Conservation (phyloP, 2,797 vertebrate species). For the Brachymystax lenok region DNA sequence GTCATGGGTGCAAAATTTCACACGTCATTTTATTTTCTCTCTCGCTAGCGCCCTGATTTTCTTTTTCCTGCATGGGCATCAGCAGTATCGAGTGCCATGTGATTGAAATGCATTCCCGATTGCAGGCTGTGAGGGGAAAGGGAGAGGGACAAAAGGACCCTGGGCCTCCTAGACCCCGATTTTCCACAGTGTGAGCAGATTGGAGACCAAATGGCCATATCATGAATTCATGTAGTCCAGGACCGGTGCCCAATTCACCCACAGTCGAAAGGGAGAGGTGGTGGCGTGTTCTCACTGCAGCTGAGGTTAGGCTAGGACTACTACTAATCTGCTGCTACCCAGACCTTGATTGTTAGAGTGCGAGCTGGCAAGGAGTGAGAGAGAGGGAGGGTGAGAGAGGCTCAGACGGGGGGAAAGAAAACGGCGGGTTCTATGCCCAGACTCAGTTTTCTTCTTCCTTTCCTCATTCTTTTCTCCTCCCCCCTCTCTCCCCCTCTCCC, state of each 20-base stretch:
- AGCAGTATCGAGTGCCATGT: constrained; percentile 30
- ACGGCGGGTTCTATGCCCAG: constrained; percentile 22
- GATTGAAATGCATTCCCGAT: constrained; percentile 30
- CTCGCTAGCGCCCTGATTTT: constrained; percentile 9
- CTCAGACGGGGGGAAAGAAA: background rate
- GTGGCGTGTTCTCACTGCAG: constrained; percentile 7
- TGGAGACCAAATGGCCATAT: constrained; percentile 38
- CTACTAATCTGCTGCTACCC: constrained; percentile 26
- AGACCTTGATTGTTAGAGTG: constrained; percentile 28
- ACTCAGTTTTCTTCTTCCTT: constrained; percentile 15
- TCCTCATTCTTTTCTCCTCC: background rate
- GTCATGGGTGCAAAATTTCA: constrained; percentile 49
- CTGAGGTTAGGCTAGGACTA: constrained; percentile 19
- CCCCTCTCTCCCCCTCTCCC: background rate
- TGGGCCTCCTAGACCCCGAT: constrained; percentile 30
- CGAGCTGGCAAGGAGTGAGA: constrained; percentile 35
- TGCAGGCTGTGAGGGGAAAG: background rate
- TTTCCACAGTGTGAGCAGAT: constrained; percentile 33
- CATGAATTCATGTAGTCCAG: constrained; percentile 35
- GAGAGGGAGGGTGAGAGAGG: background rate
- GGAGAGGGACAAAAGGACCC: constrained; percentile 33
- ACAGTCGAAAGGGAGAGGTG: constrained; percentile 12
- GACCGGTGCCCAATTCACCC: constrained; percentile 19
- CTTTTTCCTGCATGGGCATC: constrained; percentile 26
- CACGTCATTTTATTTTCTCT: constrained; percentile 19